Conservation (phyloP, 2,888 invertebrate genomes). For the Clivina fossor region DNA sequence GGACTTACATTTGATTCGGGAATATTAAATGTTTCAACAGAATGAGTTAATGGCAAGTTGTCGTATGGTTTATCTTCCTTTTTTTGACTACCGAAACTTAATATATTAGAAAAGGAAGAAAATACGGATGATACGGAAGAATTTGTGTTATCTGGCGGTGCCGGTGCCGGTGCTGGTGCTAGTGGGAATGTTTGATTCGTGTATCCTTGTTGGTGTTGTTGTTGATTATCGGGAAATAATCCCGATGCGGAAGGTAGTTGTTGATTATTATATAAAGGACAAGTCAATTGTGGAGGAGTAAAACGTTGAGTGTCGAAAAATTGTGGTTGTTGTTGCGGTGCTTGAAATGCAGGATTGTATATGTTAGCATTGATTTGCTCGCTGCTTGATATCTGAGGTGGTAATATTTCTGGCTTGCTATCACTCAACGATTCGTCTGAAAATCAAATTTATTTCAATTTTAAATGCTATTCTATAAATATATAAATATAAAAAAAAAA, state of each 20-base stretch:
- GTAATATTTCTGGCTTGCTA: no score
- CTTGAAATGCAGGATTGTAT: no score
- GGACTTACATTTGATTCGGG: conserved; percentile 39
- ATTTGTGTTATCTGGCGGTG: not conserved
- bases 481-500: no score
- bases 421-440: no score
- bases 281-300: not conserved
- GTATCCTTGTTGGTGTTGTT: conserved; percentile 50
- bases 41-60: conserved; percentile 5
- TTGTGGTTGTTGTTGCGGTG: conserved; percentile 3
- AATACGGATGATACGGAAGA: conserved; percentile 58
- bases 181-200: conserved; percentile 54
- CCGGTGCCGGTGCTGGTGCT: no score
- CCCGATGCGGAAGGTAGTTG: conserved; percentile 28
- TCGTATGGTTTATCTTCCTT: conserved; percentile 18
- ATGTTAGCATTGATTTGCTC: no score
- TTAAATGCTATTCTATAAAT: no score
- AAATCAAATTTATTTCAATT: no score
- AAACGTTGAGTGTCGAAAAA: not conserved
- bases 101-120: conserved; percentile 62
- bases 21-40: no score
- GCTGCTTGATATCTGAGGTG: no score
- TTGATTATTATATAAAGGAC: conserved; percentile 4
- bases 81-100: conserved; percentile 39
- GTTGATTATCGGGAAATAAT: conserved; percentile 10